Percentiles rank a stretch among this genome's conserved stretches.
phyloP scores from a whole-genome alignment of 2,888 invertebrate species.

The Thecocarcelia acutangulata region DNA sequence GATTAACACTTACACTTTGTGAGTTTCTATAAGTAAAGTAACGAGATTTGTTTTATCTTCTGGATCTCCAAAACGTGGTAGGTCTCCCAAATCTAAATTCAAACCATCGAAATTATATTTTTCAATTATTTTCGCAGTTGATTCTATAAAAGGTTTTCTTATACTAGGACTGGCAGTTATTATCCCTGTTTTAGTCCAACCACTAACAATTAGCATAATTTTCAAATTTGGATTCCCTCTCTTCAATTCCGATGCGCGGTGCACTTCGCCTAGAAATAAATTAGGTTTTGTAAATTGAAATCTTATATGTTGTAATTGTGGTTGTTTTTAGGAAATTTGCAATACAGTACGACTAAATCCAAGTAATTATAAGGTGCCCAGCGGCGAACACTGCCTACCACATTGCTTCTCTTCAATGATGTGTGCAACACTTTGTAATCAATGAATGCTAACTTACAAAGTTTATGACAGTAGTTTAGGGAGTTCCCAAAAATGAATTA shows the following conservation, averaged over 20 bases:
- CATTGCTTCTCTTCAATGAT: too few species aligned
- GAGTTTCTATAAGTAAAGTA: conserved; percentile 71
- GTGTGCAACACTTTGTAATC: too few species aligned
- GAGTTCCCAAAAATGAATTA: too few species aligned
- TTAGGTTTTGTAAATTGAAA: not conserved
- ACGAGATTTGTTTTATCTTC: conserved; percentile 61
- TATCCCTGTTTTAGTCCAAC: conserved; percentile 95
- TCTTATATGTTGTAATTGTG: not conserved
- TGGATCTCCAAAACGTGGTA: conserved; percentile 77
- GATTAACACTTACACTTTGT: conserved; percentile 69
- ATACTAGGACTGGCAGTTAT: conserved; percentile 88
- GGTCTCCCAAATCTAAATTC: conserved; percentile 97
- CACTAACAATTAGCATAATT: conserved; percentile 92
- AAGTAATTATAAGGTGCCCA: too few species aligned
- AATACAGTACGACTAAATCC: too few species aligned
- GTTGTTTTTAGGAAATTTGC: too few species aligned
- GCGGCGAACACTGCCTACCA: too few species aligned
- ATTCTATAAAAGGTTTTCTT: conserved; percentile 87
- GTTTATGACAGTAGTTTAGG: too few species aligned
- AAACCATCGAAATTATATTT: conserved; percentile 92
- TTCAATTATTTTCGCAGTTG: conserved; percentile 88
- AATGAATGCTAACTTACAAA: too few species aligned
- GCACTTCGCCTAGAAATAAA: conserved; percentile 65
- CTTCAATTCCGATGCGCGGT: conserved; percentile 73
- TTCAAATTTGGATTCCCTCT: conserved; percentile 81